Percentiles rank a stretch among this genome's conserved stretches.
Evolutionary conservation across 2,888 invertebrate genomes (phyloP).

Genomic region (Mimumesa dahlbomi): DNA sequence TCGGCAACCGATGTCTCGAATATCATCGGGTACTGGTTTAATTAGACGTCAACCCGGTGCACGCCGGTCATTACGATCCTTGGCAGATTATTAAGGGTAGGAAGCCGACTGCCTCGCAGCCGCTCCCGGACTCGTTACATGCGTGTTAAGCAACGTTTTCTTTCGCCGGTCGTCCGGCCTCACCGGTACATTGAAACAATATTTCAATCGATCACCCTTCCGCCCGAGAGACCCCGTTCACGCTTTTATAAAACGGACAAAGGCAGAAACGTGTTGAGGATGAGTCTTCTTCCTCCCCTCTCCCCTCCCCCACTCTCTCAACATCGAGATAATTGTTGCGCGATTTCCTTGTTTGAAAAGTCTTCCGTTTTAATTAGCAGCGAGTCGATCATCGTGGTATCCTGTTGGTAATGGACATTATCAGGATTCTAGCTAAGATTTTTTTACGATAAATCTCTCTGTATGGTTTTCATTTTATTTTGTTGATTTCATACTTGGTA

Average conservation of each 20-base stretch:
- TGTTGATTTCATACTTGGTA: too few species aligned
- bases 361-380: too few species aligned
- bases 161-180: too few species aligned
- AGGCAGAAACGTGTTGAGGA: neutral
- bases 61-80: slow-evolving; percentile 39
- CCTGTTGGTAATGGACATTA: too few species aligned
- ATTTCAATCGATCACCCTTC: slow-evolving; percentile 1
- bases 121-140: neutral
- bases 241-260: neutral
- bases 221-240: neutral
- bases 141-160: neutral
- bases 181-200: neutral
- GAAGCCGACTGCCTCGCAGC: neutral
- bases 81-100: slow-evolving; percentile 7
- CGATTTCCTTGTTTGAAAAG: too few species aligned
- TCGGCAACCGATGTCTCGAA: slow-evolving; percentile 1
- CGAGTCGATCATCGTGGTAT: too few species aligned
- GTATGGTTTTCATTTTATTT: too few species aligned
- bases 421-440: too few species aligned
- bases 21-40: slow-evolving; percentile 52
- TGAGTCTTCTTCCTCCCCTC: neutral
- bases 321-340: too few species aligned
- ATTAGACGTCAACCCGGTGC: slow-evolving; percentile 58
- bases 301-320: too few species aligned
- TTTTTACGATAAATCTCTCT: too few species aligned